Evolutionary conservation across 2,113 vertebrate genomes (phyloP), one percentile per base, ranked within the genome.

Genomic region (Antidorcas marsupialis): DNA sequence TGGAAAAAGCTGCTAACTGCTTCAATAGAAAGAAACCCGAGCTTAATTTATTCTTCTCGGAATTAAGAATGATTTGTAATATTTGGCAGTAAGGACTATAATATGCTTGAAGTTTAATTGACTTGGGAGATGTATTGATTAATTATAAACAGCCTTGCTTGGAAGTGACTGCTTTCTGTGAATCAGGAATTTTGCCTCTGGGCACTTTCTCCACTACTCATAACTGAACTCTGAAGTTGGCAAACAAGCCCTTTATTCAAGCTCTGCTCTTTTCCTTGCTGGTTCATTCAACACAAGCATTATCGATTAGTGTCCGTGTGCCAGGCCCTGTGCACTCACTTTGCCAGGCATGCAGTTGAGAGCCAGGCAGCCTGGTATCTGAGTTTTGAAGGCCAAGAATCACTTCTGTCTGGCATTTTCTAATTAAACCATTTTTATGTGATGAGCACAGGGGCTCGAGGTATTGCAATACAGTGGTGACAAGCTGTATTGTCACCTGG

Each of bases 281-380:
- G 95, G 67, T 87, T 95, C 60, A 71, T 67, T 87, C 89, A 74
- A 52, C 52, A 91, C 67, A 95, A 94, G 59, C 47, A 52, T 97
- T 96, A 93, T 62, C 64, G 50, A 92, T 81, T 84, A 4, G 7
- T 33, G 15, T 94, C 87, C 83, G 0, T 59, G 83, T 91, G 83
- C 96, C 97, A 93, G 60, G 62, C 93, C 88, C 87, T 43, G 96
- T 89, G 87, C 55, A 9, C 39, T 67, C 53, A 5, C 39, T 79
- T 36, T 96, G 81, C 97, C 93, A 95, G 64, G 76, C 91, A 52
- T 28, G 27, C 15, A 2, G 81, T 33, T 52, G 15, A 84, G 33
- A 97, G 95, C 96, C 97, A 97, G 91, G n/a, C 93, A 97, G 93
- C 96, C 97, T 97, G 97, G 76, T 83, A 74, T 91, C 60, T 81